Base-by-base conservation (phyloP, 1,140 invertebrate genomes). In the Drosophila takahashii region DNA sequence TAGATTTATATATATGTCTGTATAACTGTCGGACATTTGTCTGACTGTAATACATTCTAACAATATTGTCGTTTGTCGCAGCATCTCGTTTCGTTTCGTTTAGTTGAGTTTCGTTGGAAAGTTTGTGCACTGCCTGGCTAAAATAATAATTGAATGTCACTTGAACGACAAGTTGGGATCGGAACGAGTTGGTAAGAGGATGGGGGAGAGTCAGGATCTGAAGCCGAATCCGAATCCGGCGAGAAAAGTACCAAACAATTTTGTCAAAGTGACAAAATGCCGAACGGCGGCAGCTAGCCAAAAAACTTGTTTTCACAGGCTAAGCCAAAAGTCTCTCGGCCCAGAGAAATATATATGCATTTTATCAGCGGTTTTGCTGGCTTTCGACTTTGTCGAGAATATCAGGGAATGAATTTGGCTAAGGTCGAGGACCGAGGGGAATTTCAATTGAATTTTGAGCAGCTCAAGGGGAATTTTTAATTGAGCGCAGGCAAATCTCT, bases 141-240 rank as follows among this genome's bases (percentile, higher is more conserved):
- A 89, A 89, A 89, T 89, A 89, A 89, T 89, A 89, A 89, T 89
- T 89, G 84, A 89, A 89, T 89, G 84, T 84, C 84, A 89, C 84
- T 89, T 89, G 84, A 89, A 89, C 84, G 84, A 89, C 84, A 90
- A 74, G 65, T 86, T 86, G 73, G 27, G 50, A 58, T 74, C 6
- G 50, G 48, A 29, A 8, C 32, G 53, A 64, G 57, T 15, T 4
- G 16, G 13, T 11, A 48, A 11, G 18, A 27, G 9, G 32, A 37
- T 11, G 44, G 10, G 42, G 27, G 45, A 27, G 44, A 29, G 26
- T 37, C 16, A n/a, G 51, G n/a, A 42, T 51, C 51, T 16, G 48
- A 64, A 41, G 16, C 9, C 26, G 47, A 47, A 37, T 29, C 9
- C 26, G 47, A 47, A 37, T 29, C 56, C 44, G 41, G 42, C 57